Conservation (phyloP, 2,888 invertebrate genomes). For the Arge pagana region DNA sequence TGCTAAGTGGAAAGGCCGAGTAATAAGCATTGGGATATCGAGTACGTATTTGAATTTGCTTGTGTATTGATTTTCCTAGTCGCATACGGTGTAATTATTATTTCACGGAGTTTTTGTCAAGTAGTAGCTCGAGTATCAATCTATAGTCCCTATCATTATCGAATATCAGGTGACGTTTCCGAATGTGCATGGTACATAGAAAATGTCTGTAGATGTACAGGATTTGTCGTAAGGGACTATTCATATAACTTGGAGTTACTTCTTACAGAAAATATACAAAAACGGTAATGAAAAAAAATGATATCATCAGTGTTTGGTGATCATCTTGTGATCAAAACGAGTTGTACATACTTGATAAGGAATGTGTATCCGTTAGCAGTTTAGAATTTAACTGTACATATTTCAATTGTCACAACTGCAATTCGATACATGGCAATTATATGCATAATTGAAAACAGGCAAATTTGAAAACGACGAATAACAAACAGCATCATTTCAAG, state of each 20-base stretch:
- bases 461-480: too few species aligned
- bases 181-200: background rate
- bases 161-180: too few species aligned
- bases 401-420: too few species aligned
- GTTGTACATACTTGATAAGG: conserved; percentile 7
- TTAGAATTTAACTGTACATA: too few species aligned
- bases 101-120: conserved; percentile 2
- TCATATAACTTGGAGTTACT: background rate
- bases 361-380: too few species aligned
- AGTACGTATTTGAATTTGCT: conserved; percentile 11
- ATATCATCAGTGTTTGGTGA: conserved; percentile 21
- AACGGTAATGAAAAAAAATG: conserved; percentile 6
- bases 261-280: background rate
- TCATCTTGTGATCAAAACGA: conserved; percentile 20
- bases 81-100: background rate
- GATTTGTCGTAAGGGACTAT: too few species aligned
- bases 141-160: background rate
- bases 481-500: too few species aligned
- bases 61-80: conserved; percentile 2
- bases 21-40: background rate
- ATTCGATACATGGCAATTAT: too few species aligned
- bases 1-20: too few species aligned
- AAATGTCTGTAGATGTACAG: background rate
- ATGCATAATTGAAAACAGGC: too few species aligned
- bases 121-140: background rate